phyloP scores from a whole-genome alignment of 2,888 invertebrate genomes.

The Liopterus haemorrhoidalis region DNA sequence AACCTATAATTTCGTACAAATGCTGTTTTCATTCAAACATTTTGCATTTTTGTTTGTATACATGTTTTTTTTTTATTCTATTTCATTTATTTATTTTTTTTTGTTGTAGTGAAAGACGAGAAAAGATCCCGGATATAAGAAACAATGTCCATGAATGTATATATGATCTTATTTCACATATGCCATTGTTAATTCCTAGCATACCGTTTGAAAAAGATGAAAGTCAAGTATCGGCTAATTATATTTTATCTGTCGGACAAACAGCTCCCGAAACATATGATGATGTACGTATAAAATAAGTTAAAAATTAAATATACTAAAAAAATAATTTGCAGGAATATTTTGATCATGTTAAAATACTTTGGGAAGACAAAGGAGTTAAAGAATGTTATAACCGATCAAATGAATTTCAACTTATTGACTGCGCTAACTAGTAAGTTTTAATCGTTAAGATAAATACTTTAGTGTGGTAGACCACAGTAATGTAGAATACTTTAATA shows the following conservation, averaged over 20 bases:
- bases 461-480: no score
- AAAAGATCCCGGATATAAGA: slow-evolving; percentile 61
- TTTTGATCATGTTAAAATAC: slow-evolving; percentile 57
- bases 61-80: slow-evolving; percentile 3
- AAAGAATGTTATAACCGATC: slow-evolving; percentile 63
- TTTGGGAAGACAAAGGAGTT: slow-evolving; percentile 69
- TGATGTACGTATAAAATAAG: slow-evolving; percentile 46
- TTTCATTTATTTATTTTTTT: slow-evolving; percentile 24
- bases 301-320: background rate
- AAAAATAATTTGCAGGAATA: slow-evolving; percentile 56
- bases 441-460: no score
- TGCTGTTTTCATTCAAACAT: no score
- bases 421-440: slow-evolving; percentile 77
- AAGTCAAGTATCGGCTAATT: slow-evolving; percentile 47
- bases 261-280: slow-evolving; percentile 51
- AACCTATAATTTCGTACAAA: no score
- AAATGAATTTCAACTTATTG: slow-evolving; percentile 72
- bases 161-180: slow-evolving; percentile 56
- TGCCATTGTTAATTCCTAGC: slow-evolving; percentile 46
- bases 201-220: slow-evolving; percentile 51
- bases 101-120: slow-evolving; percentile 63
- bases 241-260: slow-evolving; percentile 50
- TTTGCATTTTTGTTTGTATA: slow-evolving; percentile 9
- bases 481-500: no score
- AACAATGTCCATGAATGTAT: slow-evolving; percentile 73